Percentiles rank a stretch among this genome's conserved stretches.
These are phyloP conservation scores for Dinomys branickii DNA, from an alignment of 2,113 vertebrate genomes.

Conservation along the genomic window DNA sequence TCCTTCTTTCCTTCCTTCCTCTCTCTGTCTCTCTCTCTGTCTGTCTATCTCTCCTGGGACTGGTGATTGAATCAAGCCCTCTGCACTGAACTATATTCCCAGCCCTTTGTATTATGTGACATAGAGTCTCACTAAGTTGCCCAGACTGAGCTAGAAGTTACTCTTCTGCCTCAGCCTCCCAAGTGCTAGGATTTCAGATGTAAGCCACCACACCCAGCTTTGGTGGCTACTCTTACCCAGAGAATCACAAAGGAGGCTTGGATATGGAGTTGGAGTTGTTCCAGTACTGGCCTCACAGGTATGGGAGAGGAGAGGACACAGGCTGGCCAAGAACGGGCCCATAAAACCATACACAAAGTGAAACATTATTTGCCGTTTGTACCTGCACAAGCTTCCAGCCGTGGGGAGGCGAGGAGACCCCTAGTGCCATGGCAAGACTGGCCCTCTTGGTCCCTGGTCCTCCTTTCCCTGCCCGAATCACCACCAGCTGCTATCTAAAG, in stretches of 20 bases:
- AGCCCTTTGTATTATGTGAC: neutral
- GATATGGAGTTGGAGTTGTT: neutral
- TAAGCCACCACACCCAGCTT: neutral
- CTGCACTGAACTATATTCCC: neutral
- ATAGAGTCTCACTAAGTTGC: neutral
- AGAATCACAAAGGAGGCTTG: neutral
- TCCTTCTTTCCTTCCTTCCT: no score
- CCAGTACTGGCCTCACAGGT: neutral
- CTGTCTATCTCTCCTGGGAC: neutral
- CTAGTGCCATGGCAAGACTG: neutral
- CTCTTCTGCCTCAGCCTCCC: neutral
- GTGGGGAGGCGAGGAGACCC: neutral
- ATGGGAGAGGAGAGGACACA: no score
- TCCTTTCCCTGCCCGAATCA: no score
- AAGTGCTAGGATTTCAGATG: neutral
- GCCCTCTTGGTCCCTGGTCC: neutral
- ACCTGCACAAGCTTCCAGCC: neutral
- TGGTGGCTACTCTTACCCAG: neutral
- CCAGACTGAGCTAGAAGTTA: neutral
- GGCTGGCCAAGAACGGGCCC: neutral
- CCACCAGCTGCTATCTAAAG: neutral
- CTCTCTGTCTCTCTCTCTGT: neutral
- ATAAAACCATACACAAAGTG: neutral
- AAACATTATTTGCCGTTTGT: neutral
- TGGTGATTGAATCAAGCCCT: neutral